A percentile compares a stretch with the other conserved stretches of the same genome.
phyloP scores from a whole-genome alignment of 1,140 invertebrate species.

The Aphaenogaster floridana region DNA sequence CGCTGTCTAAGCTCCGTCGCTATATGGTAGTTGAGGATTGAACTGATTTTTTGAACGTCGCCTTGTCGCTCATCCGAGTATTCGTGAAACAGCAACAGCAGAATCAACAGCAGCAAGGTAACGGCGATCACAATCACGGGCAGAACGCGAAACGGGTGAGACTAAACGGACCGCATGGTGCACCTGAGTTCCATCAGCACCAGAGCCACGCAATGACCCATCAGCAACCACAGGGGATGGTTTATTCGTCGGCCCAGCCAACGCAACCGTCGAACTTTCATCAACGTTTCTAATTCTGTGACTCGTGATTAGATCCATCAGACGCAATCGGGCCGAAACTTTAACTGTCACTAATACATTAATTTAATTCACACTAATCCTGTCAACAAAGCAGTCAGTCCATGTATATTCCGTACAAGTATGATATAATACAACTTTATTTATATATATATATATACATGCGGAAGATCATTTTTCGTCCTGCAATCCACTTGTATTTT shows the following conservation, averaged over 20 bases:
- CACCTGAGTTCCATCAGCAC: slow-evolving; percentile 86
- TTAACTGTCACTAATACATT: slow-evolving; percentile 58
- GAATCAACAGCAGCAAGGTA: slow-evolving; percentile 86
- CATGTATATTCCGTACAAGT: slow-evolving; percentile 74
- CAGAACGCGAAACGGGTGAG: slow-evolving; percentile 87
- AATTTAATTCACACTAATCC: slow-evolving; percentile 63
- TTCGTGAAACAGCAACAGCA: slow-evolving; percentile 81
- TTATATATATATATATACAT: slow-evolving; percentile 67
- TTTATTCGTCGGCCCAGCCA: slow-evolving; percentile 85
- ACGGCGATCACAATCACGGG: slow-evolving; percentile 86
- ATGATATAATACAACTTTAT: slow-evolving; percentile 77
- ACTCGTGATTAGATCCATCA: slow-evolving; percentile 14
- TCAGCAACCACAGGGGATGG: slow-evolving; percentile 86
- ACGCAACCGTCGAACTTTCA: slow-evolving; percentile 85
- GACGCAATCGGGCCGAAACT: slow-evolving; percentile 31
- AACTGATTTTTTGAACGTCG: slow-evolving; percentile 47
- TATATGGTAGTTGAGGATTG: slow-evolving; percentile 61
- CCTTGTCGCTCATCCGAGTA: slow-evolving; percentile 51
- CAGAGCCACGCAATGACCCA: slow-evolving; percentile 85
- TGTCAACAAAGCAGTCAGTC: slow-evolving; percentile 52
- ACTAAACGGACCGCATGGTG: slow-evolving; percentile 87
- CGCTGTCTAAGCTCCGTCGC: slow-evolving; percentile 17
- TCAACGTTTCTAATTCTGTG: slow-evolving; percentile 82
- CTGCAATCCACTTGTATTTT: not conserved
- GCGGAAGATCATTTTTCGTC: slow-evolving; percentile 12